Evolutionary conservation across 1,140 invertebrate species (phyloP), one percentile per base, ranked within the genome.

Genomic region (Streblospio benedicti): DNA sequence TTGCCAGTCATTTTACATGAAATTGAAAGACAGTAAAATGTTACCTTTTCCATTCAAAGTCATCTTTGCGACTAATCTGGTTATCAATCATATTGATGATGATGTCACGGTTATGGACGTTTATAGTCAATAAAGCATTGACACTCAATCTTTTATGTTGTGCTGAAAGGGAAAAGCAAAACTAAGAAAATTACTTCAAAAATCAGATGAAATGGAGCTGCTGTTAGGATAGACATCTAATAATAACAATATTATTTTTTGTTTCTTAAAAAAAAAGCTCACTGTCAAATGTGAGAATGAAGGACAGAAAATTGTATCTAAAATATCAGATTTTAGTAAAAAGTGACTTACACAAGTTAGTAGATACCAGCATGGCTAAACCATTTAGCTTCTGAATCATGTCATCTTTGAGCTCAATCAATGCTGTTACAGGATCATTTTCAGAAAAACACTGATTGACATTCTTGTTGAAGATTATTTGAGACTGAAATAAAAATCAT

Each of bases 31-130:
- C n/a, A n/a, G n/a, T n/a, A n/a, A n/a, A n/a, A 18, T 62, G 58
- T 57, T 65, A 74, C 75, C 65, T 76, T 49, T 66, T 73, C 77
- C 77, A 79, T 44, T 77, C 69, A 72, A 79, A 79, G 65, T 79
- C 74, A 27, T 75, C 69, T 23, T 61, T 64, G 23, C 61, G 66
- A 14, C 30, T 64, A 47, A 78, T 71, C 25, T 68, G 64, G 55
- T 84, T 84, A 47, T 85, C 80, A 1, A 88, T 83, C 67, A 93
- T 80, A 61, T 82, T 81, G 0, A 80, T 77, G 6, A 91, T 82
- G 1, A 87, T 90, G 70, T 93, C 89, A 67, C 89, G 82, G 23
- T 87, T 87, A 69, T 93, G 89, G 0, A 92, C 89, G 74, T 91
- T 87, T n/a, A 92, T 84, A 0, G 88, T 91, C 32, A 92, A 87